Conservation (phyloP, 2,797 vertebrate species). For the Perodicticus potto region DNA sequence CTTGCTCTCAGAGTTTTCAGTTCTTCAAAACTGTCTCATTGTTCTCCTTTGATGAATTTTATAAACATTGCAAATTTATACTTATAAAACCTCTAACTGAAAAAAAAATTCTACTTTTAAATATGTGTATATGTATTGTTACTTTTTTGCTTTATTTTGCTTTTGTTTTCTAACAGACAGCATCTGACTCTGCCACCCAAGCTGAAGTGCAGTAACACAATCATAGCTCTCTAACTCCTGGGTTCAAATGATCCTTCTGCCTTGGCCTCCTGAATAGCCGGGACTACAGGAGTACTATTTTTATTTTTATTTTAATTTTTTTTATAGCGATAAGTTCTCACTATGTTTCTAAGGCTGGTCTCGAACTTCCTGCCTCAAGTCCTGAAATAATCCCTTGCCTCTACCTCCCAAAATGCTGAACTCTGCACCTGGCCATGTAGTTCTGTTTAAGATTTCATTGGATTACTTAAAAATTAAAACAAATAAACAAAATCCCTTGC, state of each 20-base stretch:
- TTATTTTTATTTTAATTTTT: no score
- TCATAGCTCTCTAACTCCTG: neutral
- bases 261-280: no score
- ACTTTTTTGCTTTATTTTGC: neutral
- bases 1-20: neutral
- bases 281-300: no score
- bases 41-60: neutral
- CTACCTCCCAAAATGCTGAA: neutral
- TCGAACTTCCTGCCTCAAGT: neutral
- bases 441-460: conserved; percentile 55
- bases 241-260: neutral
- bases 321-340: no score
- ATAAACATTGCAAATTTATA: conserved; percentile 27
- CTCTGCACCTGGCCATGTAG: neutral
- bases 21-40: neutral
- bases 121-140: neutral
- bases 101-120: neutral
- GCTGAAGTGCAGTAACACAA: neutral
- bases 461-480: neutral
- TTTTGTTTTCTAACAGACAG: neutral
- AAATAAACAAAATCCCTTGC: neutral
- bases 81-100: conserved; percentile 2
- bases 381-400: neutral
- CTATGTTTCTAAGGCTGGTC: no score
- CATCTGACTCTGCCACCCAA: neutral